Percentiles rank a stretch among this genome's conserved stretches.
Evolutionary conservation across 2,797 vertebrate species (phyloP).

Genomic region (Tarsius wallacei): DNA sequence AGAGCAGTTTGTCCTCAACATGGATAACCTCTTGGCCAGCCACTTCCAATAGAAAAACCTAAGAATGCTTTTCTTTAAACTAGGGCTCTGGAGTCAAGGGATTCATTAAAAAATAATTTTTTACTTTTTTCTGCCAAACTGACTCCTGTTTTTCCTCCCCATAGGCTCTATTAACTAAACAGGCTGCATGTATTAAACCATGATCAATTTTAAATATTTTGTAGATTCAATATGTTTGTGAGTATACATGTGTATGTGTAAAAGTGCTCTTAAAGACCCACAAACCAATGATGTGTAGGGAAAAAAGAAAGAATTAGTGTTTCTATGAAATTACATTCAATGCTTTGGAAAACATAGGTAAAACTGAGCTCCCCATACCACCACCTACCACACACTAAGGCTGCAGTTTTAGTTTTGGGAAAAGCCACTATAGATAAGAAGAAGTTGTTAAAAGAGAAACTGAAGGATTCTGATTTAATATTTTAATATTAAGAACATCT

Average conservation of each 20-base stretch:
- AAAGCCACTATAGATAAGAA: not conserved
- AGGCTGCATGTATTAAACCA: not conserved
- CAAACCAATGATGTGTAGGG: not conserved
- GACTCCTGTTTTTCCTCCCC: not conserved
- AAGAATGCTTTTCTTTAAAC: conserved; percentile 3
- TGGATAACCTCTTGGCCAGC: not conserved
- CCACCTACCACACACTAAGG: not conserved
- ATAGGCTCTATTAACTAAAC: conserved; percentile 30
- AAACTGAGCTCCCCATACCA: not conserved
- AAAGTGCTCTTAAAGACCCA: not conserved
- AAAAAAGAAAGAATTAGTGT: conserved; percentile 30
- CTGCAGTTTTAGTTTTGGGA: not conserved
- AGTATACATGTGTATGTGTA: not conserved
- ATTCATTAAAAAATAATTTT: conserved; percentile 32
- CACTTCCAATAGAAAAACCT: not conserved
- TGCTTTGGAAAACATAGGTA: not conserved
- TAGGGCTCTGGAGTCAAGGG: not conserved
- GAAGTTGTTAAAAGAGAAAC: not conserved
- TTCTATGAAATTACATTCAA: not conserved
- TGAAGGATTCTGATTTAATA: conserved; percentile 1
- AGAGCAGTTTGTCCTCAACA: not conserved
- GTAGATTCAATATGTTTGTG: conserved; percentile 48
- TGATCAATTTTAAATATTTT: conserved; percentile 67
- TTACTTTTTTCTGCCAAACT: not conserved
- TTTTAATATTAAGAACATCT: conserved; percentile 38